Conservation (phyloP, 2,797 vertebrate genomes). For the Notolepis coatsorum region DNA sequence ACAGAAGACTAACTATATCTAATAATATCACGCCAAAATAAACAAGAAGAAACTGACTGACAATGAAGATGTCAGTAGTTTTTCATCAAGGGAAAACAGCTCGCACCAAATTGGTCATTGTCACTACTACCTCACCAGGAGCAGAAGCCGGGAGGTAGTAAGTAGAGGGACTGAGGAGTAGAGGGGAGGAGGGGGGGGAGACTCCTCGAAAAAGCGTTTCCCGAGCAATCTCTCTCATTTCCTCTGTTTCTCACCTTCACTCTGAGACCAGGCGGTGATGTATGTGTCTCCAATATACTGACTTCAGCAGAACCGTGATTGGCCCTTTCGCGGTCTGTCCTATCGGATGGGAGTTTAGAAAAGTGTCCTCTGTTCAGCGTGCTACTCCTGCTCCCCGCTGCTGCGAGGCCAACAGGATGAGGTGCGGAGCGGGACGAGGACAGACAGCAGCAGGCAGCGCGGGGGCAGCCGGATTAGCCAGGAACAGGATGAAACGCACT, state of each 20-base stretch:
- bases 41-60: not conserved
- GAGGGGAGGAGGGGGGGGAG: no score
- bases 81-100: conserved; percentile 14
- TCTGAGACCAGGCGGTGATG: conserved; percentile 45
- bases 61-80: conserved; percentile 34
- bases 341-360: conserved; percentile 61
- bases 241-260: conserved; percentile 37
- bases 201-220: conserved; percentile 14
- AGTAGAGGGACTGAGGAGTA: not conserved
- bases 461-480: conserved; percentile 48
- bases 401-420: conserved; percentile 46
- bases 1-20: conserved; percentile 23
- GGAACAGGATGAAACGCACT: conserved; percentile 51
- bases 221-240: conserved; percentile 31
- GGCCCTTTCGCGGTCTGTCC: conserved; percentile 63
- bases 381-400: conserved; percentile 14
- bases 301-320: conserved; percentile 65
- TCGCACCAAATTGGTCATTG: conserved; percentile 14
- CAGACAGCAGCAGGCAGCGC: conserved; percentile 47
- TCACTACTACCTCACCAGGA: conserved; percentile 15
- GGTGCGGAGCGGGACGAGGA: no score
- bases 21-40: conserved; percentile 14
- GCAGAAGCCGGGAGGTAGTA: conserved; percentile 6
- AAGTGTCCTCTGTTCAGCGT: conserved; percentile 52
- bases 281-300: conserved; percentile 59